phyloP scores from a whole-genome alignment of 2,113 vertebrate species.

The Neolamprologus toae region DNA sequence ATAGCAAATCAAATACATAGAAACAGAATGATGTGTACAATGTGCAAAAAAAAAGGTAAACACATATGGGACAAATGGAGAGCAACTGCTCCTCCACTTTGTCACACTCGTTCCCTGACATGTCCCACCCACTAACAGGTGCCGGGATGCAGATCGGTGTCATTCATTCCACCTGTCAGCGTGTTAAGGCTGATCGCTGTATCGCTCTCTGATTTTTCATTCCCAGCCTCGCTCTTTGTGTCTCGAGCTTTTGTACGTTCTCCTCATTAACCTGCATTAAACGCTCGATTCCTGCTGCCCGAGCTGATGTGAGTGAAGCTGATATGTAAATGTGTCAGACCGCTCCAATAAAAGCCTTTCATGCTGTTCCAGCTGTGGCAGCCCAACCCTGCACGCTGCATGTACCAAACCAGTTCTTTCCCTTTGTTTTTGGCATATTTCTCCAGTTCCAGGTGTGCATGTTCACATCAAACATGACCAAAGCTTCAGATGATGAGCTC shows the following conservation, averaged over 20 bases:
- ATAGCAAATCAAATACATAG: too few relatives aligned
- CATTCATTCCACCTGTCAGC: background rate
- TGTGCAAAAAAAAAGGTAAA: too few relatives aligned
- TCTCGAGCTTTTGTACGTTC: rapidly evolving
- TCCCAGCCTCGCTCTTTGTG: background rate
- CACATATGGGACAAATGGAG: too few relatives aligned
- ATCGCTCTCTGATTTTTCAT: background rate
- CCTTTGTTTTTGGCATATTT: background rate
- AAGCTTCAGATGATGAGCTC: background rate
- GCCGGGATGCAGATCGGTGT: background rate
- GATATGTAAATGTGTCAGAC: background rate
- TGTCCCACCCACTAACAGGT: background rate
- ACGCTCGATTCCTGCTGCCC: rapidly evolving
- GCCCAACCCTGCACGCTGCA: background rate
- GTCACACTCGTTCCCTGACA: background rate
- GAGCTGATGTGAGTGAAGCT: background rate
- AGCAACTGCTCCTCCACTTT: too few relatives aligned
- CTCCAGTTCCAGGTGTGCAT: background rate
- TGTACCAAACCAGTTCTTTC: background rate
- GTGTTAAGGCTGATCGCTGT: background rate
- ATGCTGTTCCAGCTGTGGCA: background rate
- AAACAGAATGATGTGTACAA: too few relatives aligned
- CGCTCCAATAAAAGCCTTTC: background rate
- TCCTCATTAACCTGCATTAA: background rate
- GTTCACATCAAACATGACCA: background rate